Percentiles rank a stretch among this genome's conserved stretches.
Evolutionary conservation across 2,113 vertebrate species (phyloP).

Genomic region (Corythaeola cristata): DNA sequence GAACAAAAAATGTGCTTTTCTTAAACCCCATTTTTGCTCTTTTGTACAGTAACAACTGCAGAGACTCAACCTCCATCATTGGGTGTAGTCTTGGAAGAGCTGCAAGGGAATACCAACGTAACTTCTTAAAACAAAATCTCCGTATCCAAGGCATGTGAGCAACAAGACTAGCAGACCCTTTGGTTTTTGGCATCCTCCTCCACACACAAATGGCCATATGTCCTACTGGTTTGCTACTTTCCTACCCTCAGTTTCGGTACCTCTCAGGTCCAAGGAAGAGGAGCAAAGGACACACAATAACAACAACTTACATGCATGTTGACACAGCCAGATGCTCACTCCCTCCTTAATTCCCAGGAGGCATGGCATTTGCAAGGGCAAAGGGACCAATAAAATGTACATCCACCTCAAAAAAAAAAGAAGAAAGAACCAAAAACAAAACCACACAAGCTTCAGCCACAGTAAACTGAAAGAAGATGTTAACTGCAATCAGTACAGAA

Average conservation of each 20-base stretch:
- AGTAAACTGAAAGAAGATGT: neutral
- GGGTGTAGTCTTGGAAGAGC: neutral
- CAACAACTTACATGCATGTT: neutral
- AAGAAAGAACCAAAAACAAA: too few relatives aligned
- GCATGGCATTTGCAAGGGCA: neutral
- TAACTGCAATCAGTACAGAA: neutral
- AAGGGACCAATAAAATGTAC: neutral
- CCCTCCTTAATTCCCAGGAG: neutral
- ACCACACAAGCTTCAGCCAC: neutral
- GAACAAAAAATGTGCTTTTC: neutral
- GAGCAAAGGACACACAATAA: neutral
- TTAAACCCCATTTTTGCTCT: neutral
- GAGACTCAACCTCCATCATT: neutral
- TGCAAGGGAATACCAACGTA: neutral
- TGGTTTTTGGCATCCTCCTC: neutral
- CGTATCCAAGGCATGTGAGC: neutral
- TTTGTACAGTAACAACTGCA: neutral
- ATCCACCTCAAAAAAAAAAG: neutral
- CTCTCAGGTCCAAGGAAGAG: neutral
- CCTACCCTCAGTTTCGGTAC: accelerated
- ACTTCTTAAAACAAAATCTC: neutral
- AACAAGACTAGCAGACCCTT: neutral
- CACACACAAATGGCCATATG: accelerated
- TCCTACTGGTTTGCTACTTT: neutral
- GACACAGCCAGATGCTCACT: neutral